phyloP scores from a whole-genome alignment of 2,888 invertebrate species.

The Drosophila imparisetae region DNA sequence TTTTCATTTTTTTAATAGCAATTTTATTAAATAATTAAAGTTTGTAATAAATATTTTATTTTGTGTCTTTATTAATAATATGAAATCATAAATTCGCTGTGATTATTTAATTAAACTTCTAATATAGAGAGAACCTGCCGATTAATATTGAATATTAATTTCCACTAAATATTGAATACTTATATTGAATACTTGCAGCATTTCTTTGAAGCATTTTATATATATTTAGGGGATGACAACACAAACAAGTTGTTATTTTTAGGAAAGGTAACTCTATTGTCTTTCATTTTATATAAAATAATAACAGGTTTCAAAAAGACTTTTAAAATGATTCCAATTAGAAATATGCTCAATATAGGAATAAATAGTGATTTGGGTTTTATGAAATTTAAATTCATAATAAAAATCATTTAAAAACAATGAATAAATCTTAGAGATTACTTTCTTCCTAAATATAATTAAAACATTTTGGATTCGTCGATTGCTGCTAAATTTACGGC shows the following conservation, averaged over 20 bases:
- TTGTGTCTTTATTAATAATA: neutral
- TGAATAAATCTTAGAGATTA: neutral
- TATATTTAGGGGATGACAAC: neutral
- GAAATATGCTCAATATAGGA: neutral
- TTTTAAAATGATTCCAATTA: neutral
- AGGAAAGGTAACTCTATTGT: neutral
- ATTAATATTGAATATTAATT: neutral
- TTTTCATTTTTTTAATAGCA: neutral
- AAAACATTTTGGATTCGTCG: conserved; percentile 76
- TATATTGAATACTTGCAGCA: neutral
- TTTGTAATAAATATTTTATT: neutral
- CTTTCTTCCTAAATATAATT: conserved; percentile 72
- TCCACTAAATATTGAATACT: neutral
- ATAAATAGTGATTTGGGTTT: neutral
- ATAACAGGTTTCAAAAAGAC: neutral
- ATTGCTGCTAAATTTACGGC: conserved; percentile 66
- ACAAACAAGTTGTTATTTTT: neutral
- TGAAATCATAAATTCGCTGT: neutral
- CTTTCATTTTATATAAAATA: neutral
- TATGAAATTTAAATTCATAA: neutral
- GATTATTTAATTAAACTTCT: neutral
- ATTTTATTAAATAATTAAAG: neutral
- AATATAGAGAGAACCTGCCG: neutral
- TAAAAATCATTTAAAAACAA: neutral
- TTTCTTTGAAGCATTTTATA: neutral